Conservation (phyloP, 2,113 vertebrate genomes). For the Rhinoderma darwinii region DNA sequence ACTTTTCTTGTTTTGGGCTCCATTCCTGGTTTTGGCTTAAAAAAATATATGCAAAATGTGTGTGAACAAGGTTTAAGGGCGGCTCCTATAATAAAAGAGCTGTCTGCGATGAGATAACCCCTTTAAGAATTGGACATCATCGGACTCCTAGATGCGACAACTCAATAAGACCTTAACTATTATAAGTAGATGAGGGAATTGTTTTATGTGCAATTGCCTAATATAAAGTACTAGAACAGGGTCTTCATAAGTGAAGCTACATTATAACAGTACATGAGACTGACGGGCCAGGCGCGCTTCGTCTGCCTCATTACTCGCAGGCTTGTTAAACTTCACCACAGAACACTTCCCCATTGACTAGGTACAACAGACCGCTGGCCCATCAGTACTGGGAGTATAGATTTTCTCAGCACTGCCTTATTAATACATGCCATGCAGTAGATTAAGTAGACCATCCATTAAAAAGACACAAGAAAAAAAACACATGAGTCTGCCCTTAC, state of each 20-base stretch:
- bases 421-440: neutral
- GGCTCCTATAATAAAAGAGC: too few species aligned
- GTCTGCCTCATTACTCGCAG: neutral
- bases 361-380: neutral
- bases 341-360: neutral
- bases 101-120: neutral
- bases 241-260: neutral
- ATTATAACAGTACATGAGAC: neutral
- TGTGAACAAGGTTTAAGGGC: too few species aligned
- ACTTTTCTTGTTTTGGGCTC: too few species aligned
- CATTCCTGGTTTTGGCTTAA: too few species aligned
- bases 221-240: neutral
- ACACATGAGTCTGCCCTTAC: neutral
- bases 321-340: neutral
- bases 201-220: neutral
- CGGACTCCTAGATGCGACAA: neutral
- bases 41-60: too few species aligned
- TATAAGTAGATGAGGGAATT: too few species aligned
- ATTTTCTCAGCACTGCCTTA: neutral
- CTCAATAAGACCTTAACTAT: too few species aligned
- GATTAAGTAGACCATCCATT: neutral
- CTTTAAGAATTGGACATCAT: neutral
- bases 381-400: neutral
- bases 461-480: neutral
- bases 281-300: neutral